Conservation (phyloP, 2,888 invertebrate species). For the Azorinus chamasolen region DNA sequence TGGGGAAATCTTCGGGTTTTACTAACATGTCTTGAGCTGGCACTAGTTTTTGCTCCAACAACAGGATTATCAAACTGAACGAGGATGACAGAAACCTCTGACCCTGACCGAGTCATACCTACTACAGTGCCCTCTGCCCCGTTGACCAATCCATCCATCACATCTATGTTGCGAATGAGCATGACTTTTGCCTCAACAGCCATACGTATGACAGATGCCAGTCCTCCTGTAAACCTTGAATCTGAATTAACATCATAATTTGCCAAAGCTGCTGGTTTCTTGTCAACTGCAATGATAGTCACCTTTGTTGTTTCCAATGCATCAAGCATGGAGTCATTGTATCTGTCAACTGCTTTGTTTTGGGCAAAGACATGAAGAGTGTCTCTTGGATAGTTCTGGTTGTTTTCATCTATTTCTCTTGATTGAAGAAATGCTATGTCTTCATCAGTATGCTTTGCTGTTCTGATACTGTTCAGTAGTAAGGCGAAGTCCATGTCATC, state of each 20-base stretch:
- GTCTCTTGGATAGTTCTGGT: conserved; percentile 2
- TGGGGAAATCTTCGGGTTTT: background rate
- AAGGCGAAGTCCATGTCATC: no score
- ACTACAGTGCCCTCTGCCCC: conserved; percentile 46
- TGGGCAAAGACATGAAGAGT: conserved; percentile 39
- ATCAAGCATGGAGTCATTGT: conserved; percentile 21
- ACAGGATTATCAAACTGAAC: conserved; percentile 38
- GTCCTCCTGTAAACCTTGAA: conserved; percentile 30
- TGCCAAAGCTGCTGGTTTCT: conserved; percentile 24
- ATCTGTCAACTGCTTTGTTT: conserved; percentile 27
- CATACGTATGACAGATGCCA: conserved; percentile 14
- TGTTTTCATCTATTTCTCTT: conserved; percentile 1
- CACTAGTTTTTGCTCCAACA: conserved; percentile 26
- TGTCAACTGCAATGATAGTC: conserved; percentile 30
- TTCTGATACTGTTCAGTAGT: conserved; percentile 29
- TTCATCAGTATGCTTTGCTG: conserved; percentile 17
- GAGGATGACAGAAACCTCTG: conserved; percentile 6
- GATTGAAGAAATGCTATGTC: conserved; percentile 30
- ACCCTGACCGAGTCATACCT: conserved; percentile 10
- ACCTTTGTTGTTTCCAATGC: conserved; percentile 2
- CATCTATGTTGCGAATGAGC: conserved; percentile 56
- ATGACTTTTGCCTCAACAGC: conserved; percentile 49
- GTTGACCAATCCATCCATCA: conserved; percentile 58
- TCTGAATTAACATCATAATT: conserved; percentile 12
- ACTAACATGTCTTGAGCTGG: conserved; percentile 7